Base-by-base conservation (phyloP, 2,888 invertebrate species). In the Halictus quadricinctus region DNA sequence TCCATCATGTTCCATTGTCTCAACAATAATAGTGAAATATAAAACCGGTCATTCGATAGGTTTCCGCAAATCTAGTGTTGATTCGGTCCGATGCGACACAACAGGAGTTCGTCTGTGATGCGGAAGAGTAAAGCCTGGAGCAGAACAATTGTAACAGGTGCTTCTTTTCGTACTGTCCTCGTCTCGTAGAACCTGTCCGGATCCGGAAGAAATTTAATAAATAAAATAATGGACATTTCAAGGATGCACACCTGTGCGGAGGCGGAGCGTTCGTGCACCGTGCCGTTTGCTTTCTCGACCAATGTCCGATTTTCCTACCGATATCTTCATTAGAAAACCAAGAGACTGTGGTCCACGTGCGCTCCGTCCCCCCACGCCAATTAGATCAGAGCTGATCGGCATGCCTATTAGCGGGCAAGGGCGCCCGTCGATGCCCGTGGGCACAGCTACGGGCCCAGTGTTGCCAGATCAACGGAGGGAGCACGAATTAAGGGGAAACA, bases 201-300 rank as follows among this genome's bases (percentile, higher is more conserved):
- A n/a, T n/a, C n/a, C n/a, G n/a, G n/a, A n/a, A n/a, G n/a, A n/a
- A n/a, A n/a, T n/a, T n/a, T n/a, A n/a, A n/a, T n/a, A n/a, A n/a
- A n/a, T n/a, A n/a, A n/a, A n/a, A n/a, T n/a, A n/a, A 81, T 87
- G 66, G 77, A 85, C 88, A 85, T 88, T 88, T 82, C 84, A 80
- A 36, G 36, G 29, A 21, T 36, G 36, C 36, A 66, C 64, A 54
- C 8, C 10, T 2, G 64, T 64, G 36, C 66, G 66, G 29, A 36
- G 18, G 29, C 66, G 66, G 18, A 4, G 36, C 36, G 29, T 74
- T 58, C 29, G 69, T 70, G 66, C 29, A 48, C 41, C 5, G 15
- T 48, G 48, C n/a, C 18, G 10, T 58, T 13, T 18, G 8, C 46
- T 10, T 36, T 50, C 50, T 64, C 64, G 64, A 64, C 64, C 64